A percentile compares a stretch with the other conserved stretches of the same genome.
Conservation (phyloP, 1,140 invertebrate species). For the Acromyrmex heyeri region DNA sequence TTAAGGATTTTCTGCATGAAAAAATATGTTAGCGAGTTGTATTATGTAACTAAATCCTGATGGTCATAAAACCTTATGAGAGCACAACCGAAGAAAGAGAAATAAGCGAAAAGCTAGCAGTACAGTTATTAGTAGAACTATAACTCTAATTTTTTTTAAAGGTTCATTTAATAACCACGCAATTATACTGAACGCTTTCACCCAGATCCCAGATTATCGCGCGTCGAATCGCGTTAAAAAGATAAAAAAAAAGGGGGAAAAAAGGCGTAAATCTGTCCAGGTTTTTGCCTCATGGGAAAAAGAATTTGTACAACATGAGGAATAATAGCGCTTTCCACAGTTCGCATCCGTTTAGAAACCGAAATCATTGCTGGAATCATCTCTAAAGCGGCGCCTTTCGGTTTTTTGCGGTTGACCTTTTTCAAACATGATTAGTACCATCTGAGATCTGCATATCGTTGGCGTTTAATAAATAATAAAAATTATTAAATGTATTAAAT, state of each 20-base stretch:
- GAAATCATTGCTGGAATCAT: slow-evolving; percentile 11
- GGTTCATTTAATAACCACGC: no score
- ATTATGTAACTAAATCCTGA: not conserved
- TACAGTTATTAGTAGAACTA: no score
- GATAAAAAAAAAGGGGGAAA: no score
- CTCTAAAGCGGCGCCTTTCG: not conserved
- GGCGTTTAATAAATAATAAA: not conserved
- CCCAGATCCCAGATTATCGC: no score
- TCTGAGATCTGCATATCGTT: not conserved
- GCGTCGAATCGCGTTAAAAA: no score
- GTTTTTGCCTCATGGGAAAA: not conserved
- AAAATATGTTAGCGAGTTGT: not conserved
- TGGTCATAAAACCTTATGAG: not conserved
- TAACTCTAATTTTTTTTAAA: no score
- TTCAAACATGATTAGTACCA: not conserved
- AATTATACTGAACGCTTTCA: no score
- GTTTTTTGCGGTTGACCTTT: not conserved
- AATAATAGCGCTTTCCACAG: not conserved
- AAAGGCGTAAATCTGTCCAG: no score
- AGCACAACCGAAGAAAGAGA: no score
- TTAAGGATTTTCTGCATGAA: not conserved
- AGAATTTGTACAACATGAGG: not conserved
- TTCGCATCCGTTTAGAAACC: not conserved
- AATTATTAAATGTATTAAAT: not conserved
- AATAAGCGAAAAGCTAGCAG: no score